Evolutionary conservation across 2,888 invertebrate species (phyloP).

Genomic region (Hirudinaria manillensis): DNA sequence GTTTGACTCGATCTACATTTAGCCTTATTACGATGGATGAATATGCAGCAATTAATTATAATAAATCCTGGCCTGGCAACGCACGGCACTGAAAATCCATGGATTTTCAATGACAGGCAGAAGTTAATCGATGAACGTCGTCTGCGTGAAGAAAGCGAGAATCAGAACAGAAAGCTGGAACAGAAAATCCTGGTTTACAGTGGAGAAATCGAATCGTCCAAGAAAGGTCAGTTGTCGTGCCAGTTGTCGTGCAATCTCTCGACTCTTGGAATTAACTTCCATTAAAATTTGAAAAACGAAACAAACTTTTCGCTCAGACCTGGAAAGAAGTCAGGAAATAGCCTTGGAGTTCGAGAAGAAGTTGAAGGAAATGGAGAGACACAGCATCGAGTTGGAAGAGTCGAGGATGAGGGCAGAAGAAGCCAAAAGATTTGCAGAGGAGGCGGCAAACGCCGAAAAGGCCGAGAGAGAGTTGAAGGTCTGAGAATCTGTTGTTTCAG

Average conservation of each 20-base stretch:
- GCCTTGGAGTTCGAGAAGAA: slow-evolving; percentile 36
- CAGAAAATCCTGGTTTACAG: slow-evolving; percentile 81
- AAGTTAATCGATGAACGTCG: slow-evolving; percentile 79
- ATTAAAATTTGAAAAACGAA: no score
- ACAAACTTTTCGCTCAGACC: no score
- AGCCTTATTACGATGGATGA: no score
- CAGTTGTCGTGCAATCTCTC: neutral
- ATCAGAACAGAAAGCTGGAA: slow-evolving; percentile 92
- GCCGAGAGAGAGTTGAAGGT: slow-evolving; percentile 24
- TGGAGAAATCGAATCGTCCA: slow-evolving; percentile 84
- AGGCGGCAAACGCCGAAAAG: neutral
- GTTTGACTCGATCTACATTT: no score
- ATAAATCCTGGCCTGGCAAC: no score
- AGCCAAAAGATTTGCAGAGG: slow-evolving; percentile 74
- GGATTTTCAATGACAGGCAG: neutral
- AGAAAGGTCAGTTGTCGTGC: slow-evolving; percentile 57
- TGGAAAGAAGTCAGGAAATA: slow-evolving; percentile 35
- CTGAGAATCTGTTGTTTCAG: neutral
- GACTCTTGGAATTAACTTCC: neutral
- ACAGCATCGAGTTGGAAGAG: slow-evolving; percentile 76
- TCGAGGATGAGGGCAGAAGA: slow-evolving; percentile 86
- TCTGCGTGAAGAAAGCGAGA: slow-evolving; percentile 90
- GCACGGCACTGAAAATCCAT: no score
- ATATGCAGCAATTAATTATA: no score
- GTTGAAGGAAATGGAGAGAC: slow-evolving; percentile 39